Base-by-base conservation (phyloP, 2,797 vertebrate species). In the Pantherophis alleghaniensis region DNA sequence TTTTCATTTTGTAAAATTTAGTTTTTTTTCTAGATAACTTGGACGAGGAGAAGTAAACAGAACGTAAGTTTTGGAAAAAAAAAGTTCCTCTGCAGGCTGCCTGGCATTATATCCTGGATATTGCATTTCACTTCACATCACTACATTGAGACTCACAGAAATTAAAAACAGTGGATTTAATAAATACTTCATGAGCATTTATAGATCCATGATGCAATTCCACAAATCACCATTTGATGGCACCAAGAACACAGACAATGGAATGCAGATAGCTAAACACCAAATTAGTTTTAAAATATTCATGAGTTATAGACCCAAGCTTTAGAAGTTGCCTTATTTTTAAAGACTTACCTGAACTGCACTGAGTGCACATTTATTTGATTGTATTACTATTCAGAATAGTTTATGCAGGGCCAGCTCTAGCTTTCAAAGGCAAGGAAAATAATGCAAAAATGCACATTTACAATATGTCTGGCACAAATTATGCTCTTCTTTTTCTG, bases 181-280 rank as follows among this genome's bases (percentile, higher is more conserved):
- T 91, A 89, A 89, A 91, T 91, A 87, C 14, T 89, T 86, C 12
- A 56, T 18, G 4, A 63, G 57, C 74, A 91, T 86, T 91, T 91
- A 83, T 88, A 89, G 32, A 91, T 86, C 59, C 51, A 66, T 42
- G 66, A 51, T 57, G 57, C 90, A 93, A 57, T 61, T 47, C 37
- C 51, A 66, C 1, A 63, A 91, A 63, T 37, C 13, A 91, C 87
- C 90, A 91, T 13, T 89, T 26, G 90, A 86, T 86, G 93, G 87
- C 90, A 91, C 11, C 18, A 91, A 61, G 24, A 47, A 7, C 42
- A 89, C 47, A 91, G 18, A 86, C 18, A 53, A 89, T 63, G 56
- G 11, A 89, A 93, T 61, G 69, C 47, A 42, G 69, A 83, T 1
- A 53, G n/a, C 55, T 47, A 55, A 55, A 47, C 12, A 91, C 37